Base-by-base conservation (phyloP, 2,113 vertebrate species). In the Symphodus melops region DNA sequence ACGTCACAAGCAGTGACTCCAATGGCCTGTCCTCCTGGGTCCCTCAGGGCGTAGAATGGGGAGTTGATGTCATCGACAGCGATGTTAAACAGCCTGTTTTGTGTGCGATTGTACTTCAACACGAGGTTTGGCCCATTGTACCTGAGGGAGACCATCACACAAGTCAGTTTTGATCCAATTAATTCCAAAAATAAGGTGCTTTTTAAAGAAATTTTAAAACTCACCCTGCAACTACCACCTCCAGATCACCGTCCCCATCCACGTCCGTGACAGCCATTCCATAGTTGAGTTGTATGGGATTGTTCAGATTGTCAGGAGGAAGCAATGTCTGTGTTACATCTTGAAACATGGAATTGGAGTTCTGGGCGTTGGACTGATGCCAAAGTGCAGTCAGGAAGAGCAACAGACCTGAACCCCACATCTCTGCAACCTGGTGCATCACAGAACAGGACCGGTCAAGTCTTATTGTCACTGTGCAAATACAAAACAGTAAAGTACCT, bases 1-100 rank as follows among this genome's bases (percentile, higher is more conserved):
- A 99, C 96, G 89, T 99, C 97, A 0, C 97, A 99, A 67, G 97
- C 97, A 0, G 97, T 94, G 71, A 99, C 97, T 0, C 97, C 97
- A 0, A 99, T 99, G 79, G 97, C 96, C 0, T 98, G 95, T 60
- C 97, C 97, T 72, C 91, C 92, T 1, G 87, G 86, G 91, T 99
- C 97, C 66, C 97, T 93, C 79, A 98, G 92, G 0, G 95, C 94
- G 0, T 96, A 96, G 90, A 95, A 98, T 0, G 97, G 97, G 9
- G 97, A 98, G 80, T 78, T 91, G 8, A 46, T 88, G 73, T 97
- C 95, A 0, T 98, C 96, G 21, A 94, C 86, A 0, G 97, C 97
- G 21, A 98, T 91, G 20, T 99, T 99, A 77, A 96, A 92, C 84
- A 99, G 93, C 46, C 75, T 94, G 3, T 91, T 94, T 65, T 21